phyloP scores from a whole-genome alignment of 1,140 invertebrate species.

The Drosophila kanapiae region DNA sequence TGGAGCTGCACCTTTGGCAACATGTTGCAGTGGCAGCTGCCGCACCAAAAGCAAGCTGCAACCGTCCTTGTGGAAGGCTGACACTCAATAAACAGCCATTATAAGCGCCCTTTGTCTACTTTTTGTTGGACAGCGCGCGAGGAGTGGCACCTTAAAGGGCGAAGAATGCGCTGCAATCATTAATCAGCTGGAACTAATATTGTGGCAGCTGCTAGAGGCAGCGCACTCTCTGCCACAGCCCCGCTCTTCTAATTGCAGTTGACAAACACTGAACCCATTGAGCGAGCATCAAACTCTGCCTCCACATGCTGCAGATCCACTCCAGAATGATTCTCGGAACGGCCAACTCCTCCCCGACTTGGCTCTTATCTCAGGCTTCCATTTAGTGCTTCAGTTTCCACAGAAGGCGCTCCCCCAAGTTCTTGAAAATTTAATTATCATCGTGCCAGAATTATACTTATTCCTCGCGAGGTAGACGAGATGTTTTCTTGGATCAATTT shows the following conservation, averaged over 20 bases:
- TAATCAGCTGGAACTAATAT: slow-evolving; percentile 79
- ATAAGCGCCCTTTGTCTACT: slow-evolving; percentile 52
- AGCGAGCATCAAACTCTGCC: slow-evolving; percentile 32
- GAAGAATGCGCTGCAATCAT: slow-evolving; percentile 52
- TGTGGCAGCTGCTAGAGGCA: slow-evolving; percentile 54
- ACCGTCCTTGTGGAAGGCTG: slow-evolving; percentile 40
- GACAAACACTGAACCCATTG: slow-evolving; percentile 38
- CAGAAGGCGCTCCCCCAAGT: slow-evolving; percentile 55
- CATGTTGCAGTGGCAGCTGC: slow-evolving; percentile 61
- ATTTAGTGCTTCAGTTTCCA: slow-evolving; percentile 66
- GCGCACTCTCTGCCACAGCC: background rate
- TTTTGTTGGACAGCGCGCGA: slow-evolving; percentile 20
- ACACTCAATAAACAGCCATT: slow-evolving; percentile 74
- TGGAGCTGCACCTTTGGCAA: slow-evolving; percentile 52
- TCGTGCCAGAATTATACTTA: slow-evolving; percentile 57
- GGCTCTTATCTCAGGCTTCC: slow-evolving; percentile 62
- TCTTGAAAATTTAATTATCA: slow-evolving; percentile 75
- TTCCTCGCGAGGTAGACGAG: slow-evolving; percentile 10
- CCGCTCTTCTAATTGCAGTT: slow-evolving; percentile 47
- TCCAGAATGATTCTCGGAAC: slow-evolving; percentile 61
- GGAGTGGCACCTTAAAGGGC: slow-evolving; percentile 63
- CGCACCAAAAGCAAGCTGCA: slow-evolving; percentile 33
- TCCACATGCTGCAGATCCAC: slow-evolving; percentile 51
- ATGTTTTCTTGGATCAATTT: slow-evolving; percentile 59
- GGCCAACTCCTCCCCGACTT: slow-evolving; percentile 14